These are phyloP conservation scores for Myrmophylax atrothorax DNA, from an alignment of 2,113 vertebrate species.

Conservation along the genomic window DNA sequence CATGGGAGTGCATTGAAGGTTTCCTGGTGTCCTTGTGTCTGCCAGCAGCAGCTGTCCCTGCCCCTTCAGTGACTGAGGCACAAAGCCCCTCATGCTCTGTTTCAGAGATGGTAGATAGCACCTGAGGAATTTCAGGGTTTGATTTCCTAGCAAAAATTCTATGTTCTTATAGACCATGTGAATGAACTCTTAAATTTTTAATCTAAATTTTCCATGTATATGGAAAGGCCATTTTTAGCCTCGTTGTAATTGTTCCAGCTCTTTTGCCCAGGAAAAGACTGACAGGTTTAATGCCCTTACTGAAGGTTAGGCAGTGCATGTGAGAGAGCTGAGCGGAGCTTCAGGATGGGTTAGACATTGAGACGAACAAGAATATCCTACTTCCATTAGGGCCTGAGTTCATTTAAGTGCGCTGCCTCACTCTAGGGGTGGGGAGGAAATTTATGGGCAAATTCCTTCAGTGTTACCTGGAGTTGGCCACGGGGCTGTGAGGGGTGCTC, in stretches of 20 bases:
- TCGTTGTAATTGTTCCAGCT: not conserved
- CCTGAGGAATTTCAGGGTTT: not conserved
- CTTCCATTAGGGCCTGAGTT: not conserved
- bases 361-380: slow-evolving; percentile 2
- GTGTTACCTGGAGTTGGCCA: not conserved
- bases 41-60: not conserved
- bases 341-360: not conserved
- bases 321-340: not conserved
- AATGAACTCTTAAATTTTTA: slow-evolving; percentile 29
- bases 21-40: not conserved
- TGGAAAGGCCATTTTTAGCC: slow-evolving; percentile 16
- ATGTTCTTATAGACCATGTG: not conserved
- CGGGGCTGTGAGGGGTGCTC: not conserved
- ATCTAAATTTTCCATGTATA: not conserved
- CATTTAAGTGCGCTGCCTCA: not conserved
- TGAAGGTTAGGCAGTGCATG: not conserved
- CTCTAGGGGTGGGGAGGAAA: not conserved
- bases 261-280: not conserved
- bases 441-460: slow-evolving; percentile 3
- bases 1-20: rapidly evolving
- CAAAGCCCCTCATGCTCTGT: not conserved
- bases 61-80: not conserved
- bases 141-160: not conserved
- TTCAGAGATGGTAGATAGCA: not conserved
- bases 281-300: slow-evolving; percentile 18